Evolutionary conservation across 1,140 invertebrate genomes (phyloP), one percentile per base, ranked within the genome.

Genomic region (Danaus melanippus): DNA sequence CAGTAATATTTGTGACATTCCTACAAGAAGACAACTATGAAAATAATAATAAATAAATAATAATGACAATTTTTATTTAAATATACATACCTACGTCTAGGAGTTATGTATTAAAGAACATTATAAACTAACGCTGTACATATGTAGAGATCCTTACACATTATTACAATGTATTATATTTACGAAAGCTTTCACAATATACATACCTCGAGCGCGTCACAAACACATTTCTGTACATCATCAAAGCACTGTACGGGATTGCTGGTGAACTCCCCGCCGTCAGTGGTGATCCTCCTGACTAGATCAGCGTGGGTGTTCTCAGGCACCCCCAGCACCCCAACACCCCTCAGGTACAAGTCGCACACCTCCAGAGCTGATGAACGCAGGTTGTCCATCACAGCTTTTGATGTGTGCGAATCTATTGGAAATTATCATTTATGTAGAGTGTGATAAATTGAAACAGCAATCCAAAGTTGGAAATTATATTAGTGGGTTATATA

Each of bases 161-260:
- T 32, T 32, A 32, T 2, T 7, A 32, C 5, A 5, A 4, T 2
- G 2, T 32, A 32, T 2, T 32, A 32, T 32, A 32, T 32, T 0
- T 3, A 45, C 12, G 4, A n/a, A 9, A 41, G 42, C 9, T 46
- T 9, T 17, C 40, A 11, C 6, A 9, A 53, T 44, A 49, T 10
- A 44, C 67, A 66, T 44, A 89, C 89, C 81, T 91, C 88, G 40
- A 94, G 79, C 68, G 92, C 93, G 12, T 92, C 91, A 51, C 92
- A 92, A 21, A 94, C 90, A 48, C 89, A 90, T 52, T 89, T 82
- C 81, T 96, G 93, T 9, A 96, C 89, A 54, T 95, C 93, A 80
- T 97, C 96, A 86, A 98, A 98, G 90, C 95, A 95, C 4, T 85
- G 87, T 62, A 95, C 92, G 46, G 90, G 83, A 39, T 76, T 84